phyloP scores from a whole-genome alignment of 2,888 invertebrate genomes.

The Deroplatys truncata region DNA sequence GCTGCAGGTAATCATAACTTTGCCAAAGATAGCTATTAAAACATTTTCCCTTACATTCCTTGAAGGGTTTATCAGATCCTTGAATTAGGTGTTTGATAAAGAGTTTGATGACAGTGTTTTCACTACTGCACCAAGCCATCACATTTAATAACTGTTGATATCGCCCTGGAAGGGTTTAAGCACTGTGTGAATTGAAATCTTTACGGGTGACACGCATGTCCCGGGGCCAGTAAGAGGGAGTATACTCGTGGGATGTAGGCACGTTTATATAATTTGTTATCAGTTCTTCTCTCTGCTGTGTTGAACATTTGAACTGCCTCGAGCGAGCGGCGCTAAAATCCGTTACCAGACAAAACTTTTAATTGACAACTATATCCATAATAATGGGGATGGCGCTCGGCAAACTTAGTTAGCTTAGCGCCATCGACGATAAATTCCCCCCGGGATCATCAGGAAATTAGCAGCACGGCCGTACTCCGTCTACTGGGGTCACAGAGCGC shows the following conservation, averaged over 20 bases:
- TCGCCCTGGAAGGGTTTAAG: background rate
- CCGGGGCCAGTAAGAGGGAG: background rate
- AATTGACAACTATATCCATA: conserved; percentile 20
- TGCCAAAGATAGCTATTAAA: no score
- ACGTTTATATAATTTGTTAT: conserved; percentile 5
- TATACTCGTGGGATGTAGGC: background rate
- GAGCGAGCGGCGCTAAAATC: conserved; percentile 9
- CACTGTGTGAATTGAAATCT: background rate
- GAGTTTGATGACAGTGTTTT: background rate
- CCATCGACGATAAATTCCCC: conserved; percentile 19
- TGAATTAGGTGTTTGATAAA: background rate
- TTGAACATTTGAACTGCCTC: background rate
- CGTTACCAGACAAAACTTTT: conserved; percentile 15
- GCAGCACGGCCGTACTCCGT: background rate
- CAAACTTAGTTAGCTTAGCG: conserved; percentile 18
- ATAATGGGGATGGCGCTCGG: conserved; percentile 5
- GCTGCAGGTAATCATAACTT: no score
- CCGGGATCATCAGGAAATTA: conserved; percentile 18
- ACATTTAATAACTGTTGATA: background rate
- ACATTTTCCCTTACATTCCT: no score
- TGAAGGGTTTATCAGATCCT: no score
- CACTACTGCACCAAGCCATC: background rate
- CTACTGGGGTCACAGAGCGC: background rate
- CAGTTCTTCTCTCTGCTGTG: background rate
- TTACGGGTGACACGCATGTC: background rate